phyloP scores from a whole-genome alignment of 2,113 vertebrate genomes.

The Acinonyx jubatus region DNA sequence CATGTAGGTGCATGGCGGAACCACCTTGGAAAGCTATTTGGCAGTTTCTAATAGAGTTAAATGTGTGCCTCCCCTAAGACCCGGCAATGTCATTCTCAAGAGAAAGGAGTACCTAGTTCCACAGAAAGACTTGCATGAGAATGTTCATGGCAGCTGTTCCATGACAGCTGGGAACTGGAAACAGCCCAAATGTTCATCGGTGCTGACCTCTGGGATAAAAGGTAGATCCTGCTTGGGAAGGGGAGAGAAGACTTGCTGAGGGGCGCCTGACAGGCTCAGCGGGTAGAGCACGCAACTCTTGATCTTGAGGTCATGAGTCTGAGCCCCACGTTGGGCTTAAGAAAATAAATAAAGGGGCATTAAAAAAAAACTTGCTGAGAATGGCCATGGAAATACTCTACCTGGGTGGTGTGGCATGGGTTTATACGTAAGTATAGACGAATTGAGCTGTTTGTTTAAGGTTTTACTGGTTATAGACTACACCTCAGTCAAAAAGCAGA shows the following conservation, averaged over 20 bases:
- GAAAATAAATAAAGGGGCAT: background rate
- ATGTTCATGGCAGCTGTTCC: background rate
- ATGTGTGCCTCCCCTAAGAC: background rate
- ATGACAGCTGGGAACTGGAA: background rate
- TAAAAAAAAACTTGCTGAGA: background rate
- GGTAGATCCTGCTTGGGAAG: background rate
- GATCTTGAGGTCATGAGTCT: background rate
- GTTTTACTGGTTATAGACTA: background rate
- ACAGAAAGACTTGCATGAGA: background rate
- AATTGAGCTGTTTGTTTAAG: background rate
- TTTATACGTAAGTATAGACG: background rate
- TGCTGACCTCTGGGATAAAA: background rate
- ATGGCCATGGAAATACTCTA: background rate
- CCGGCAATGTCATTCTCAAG: background rate
- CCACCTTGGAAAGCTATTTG: background rate
- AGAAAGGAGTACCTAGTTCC: background rate
- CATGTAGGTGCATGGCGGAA: background rate
- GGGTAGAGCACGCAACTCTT: background rate
- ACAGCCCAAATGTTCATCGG: background rate
- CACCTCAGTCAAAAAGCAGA: background rate
- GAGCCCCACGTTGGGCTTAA: background rate
- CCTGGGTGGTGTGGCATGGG: background rate
- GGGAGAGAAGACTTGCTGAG: background rate
- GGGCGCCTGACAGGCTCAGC: accelerated
- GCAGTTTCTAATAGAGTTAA: background rate